Evolutionary conservation across 2,888 invertebrate genomes (phyloP).

Genomic region (Eurois occulta): DNA sequence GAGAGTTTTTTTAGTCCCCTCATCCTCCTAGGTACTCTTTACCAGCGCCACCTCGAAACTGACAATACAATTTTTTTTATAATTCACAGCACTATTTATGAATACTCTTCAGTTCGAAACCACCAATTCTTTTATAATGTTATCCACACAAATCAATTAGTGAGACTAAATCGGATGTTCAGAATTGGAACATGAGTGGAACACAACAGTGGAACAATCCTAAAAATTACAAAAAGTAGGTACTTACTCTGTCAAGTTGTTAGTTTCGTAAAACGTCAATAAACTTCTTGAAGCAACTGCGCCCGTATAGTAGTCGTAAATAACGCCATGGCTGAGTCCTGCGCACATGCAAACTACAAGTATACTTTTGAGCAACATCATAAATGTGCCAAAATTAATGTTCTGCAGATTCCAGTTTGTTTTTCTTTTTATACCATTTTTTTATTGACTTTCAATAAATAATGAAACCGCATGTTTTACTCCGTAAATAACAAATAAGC

Average conservation of each 20-base stretch:
- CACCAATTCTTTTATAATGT: no score
- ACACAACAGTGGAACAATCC: background rate
- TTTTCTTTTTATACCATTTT: background rate
- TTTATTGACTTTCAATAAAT: conserved; percentile 3
- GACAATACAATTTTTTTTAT: no score
- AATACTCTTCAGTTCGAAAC: background rate
- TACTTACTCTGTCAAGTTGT: conserved; percentile 25
- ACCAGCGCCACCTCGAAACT: background rate
- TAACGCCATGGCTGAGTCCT: conserved; percentile 8
- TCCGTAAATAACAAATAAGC: background rate
- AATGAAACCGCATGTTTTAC: conserved; percentile 10
- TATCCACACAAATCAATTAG: background rate
- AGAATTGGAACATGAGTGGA: background rate
- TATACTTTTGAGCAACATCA: conserved; percentile 24
- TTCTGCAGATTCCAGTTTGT: background rate
- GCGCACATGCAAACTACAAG: background rate
- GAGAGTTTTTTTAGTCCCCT: no score
- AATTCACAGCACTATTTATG: background rate
- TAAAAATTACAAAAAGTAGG: background rate
- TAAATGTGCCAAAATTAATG: background rate
- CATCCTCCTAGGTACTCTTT: background rate
- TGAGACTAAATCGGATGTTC: background rate
- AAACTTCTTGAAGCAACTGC: background rate
- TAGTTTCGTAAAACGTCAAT: background rate
- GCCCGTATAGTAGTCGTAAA: conserved; percentile 11